phyloP scores from a whole-genome alignment of 2,797 vertebrate genomes.

The Falco rusticolus region DNA sequence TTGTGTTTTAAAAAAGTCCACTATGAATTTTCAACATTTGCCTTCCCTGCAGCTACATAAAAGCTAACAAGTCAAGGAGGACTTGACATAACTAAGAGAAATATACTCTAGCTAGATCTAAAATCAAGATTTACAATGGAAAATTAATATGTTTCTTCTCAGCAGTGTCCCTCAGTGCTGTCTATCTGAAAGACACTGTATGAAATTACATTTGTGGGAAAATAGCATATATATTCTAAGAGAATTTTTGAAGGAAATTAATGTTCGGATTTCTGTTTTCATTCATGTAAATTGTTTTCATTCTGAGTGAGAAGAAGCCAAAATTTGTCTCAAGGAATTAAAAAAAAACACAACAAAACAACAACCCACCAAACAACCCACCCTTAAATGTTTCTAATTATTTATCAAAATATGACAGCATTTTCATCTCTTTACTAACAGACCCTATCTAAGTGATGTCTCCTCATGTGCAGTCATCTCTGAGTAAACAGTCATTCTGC shows the following conservation, averaged over 20 bases:
- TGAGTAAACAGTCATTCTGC: neutral
- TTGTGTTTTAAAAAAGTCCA: neutral
- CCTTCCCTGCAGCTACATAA: neutral
- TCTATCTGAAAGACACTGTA: neutral
- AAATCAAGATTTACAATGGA: neutral
- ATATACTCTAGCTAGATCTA: neutral
- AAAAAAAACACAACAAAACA: neutral
- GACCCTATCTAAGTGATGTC: neutral
- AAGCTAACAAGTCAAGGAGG: neutral
- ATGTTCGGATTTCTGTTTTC: neutral
- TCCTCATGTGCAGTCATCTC: neutral
- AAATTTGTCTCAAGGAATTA: neutral
- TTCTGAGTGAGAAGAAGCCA: neutral
- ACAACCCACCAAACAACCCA: neutral
- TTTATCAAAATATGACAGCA: fast-evolving
- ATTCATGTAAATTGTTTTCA: neutral
- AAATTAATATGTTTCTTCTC: neutral
- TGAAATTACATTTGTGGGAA: neutral
- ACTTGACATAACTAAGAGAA: neutral
- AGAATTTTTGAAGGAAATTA: neutral
- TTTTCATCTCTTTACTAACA: neutral
- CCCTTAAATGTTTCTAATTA: neutral
- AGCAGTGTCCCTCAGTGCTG: neutral
- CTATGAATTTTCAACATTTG: neutral
- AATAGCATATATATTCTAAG: neutral